Evolutionary conservation across 1,140 invertebrate species (phyloP), one percentile per base, ranked within the genome.

Genomic region (Matsumurasca onukii): DNA sequence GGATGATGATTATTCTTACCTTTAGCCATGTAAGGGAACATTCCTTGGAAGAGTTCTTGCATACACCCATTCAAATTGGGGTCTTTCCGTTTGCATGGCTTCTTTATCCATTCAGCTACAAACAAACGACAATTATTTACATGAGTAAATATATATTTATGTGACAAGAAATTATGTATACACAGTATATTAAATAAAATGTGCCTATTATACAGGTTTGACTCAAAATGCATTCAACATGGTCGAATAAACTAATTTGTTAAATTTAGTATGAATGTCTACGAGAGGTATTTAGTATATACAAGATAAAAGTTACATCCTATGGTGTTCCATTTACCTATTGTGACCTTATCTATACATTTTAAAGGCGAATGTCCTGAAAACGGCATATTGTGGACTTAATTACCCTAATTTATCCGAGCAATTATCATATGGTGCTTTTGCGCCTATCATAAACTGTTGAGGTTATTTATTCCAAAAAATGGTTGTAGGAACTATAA

Each of bases 21-120:
- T 72, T 73, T 75, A 3, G 80, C 80, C 65, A 82, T 74, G 65
- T 77, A 73, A 22, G 81, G 80, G 74, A 82, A 82, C 77, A 82
- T 80, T 13, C 76, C 69, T n/a, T 75, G 70, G 72, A 82, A 80
- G 27, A 79, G 71, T 22, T 77, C 74, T 34, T 74, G 72, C 1
- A 81, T 62, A 69, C 80, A 81, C 57, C 72, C 66, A 67, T 78
- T 77, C 52, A 81, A 31, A 22, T 78, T 71, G 20, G 78, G 78
- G 70, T 79, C 79, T 27, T 73, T 76, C 68, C 75, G 73, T 49
- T 70, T 72, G 69, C 80, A 81, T 13, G 75, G 70, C 66, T 74
- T 76, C 57, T 76, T 78, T 48, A 81, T 67, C 80, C 80, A 81
- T 17, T 75, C 52, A 27, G 80, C 80, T 81, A 71, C 31, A 22